Evolutionary conservation across 2,888 invertebrate species (phyloP), one percentile per base, ranked within the genome.

Genomic region (Mythimna loreyi): DNA sequence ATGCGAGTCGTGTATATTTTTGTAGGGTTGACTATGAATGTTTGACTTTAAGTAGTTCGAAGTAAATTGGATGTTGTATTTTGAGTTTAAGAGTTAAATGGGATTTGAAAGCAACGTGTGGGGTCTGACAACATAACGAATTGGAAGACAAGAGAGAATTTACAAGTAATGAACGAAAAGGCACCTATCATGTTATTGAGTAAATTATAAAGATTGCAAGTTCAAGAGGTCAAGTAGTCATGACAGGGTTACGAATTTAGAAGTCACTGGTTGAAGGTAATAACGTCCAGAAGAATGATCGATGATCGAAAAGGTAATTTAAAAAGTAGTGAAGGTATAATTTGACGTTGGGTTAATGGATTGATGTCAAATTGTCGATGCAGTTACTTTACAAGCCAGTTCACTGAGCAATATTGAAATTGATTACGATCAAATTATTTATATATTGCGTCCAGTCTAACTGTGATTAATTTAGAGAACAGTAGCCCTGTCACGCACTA

Each of bases 1-100:
- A 92, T 92, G 90, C 90, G 87, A 89, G 86, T 88, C 90, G 62
- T 40, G 73, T 73, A 78, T 89, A 86, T 86, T 89, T 88, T 84
- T 74, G 86, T 85, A 78, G 76, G 75, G 19, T 52, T 63, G 72
- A 66, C 65, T 78, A 80, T 62, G 84, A 71, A 84, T 73, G 80
- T 74, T 80, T 80, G 84, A 67, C 72, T 75, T 75, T 55, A 71
- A 84, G 81, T 70, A 80, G 67, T 80, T 77, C 45, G 43, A 60
- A 70, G 76, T 84, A 84, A 79, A 80, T 81, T 78, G 50, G 70
- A 81, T 73, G 73, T 73, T 47, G 56, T 83, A 58, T 65, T 66
- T 70, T 62, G 45, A 30, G 65, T 70, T 65, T 50, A 59, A 40
- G 56, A 72, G 67, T 75, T 81, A 72, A 73, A 74, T 68, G 67